Percentiles rank a stretch among this genome's conserved stretches.
phyloP scores from a whole-genome alignment of 2,113 vertebrate species.

The Oncorhynchus masou region DNA sequence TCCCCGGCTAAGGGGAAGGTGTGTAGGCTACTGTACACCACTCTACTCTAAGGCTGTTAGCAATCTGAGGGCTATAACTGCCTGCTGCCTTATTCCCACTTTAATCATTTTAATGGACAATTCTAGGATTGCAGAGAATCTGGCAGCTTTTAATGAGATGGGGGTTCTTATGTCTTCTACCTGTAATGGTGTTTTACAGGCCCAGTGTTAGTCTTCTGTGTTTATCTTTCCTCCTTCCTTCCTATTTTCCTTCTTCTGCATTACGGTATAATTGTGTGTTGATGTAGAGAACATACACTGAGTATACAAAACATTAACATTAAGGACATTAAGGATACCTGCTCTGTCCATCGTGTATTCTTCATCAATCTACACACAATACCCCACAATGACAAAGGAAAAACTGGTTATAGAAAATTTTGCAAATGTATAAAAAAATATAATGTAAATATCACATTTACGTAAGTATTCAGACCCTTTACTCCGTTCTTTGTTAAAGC shows the following conservation, averaged over 20 bases:
- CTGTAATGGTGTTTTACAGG: conserved; percentile 32
- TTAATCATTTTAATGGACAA: conserved; percentile 47
- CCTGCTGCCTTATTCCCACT: not conserved
- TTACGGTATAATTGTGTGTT: not conserved
- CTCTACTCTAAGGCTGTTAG: not conserved
- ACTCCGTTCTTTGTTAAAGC: too few relatives aligned
- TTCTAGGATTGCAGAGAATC: conserved; percentile 26
- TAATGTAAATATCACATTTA: too few relatives aligned
- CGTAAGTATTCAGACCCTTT: too few relatives aligned
- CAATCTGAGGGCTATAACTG: not conserved
- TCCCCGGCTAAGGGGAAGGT: not conserved
- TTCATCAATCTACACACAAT: too few relatives aligned
- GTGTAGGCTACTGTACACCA: not conserved
- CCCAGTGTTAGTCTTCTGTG: not conserved
- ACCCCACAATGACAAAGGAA: too few relatives aligned
- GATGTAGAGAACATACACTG: too few relatives aligned
- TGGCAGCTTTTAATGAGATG: conserved; percentile 40
- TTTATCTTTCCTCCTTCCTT: not conserved
- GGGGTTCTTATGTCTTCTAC: conserved; percentile 30
- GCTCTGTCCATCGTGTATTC: too few relatives aligned
- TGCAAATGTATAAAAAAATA: too few relatives aligned
- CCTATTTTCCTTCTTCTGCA: not conserved
- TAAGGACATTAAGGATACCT: too few relatives aligned
- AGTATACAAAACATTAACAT: too few relatives aligned
- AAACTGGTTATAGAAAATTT: too few relatives aligned